Evolutionary conservation across 2,113 vertebrate species (phyloP).

Genomic region (Myotis lucifugus): DNA sequence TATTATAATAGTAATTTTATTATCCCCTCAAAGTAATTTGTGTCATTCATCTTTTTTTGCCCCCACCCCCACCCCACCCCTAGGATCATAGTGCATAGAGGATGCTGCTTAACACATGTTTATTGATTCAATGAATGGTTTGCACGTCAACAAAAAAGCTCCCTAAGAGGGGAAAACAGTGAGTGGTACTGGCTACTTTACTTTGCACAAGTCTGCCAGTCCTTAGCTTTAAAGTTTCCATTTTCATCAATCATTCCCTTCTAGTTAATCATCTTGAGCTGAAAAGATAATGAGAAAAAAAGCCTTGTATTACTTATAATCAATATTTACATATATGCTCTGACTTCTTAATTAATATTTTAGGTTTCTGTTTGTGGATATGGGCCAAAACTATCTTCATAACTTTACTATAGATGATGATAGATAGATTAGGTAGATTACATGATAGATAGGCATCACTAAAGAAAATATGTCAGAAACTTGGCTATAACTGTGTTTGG

Average conservation of each 20-base stretch:
- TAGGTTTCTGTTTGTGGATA: not conserved
- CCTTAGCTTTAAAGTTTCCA: not conserved
- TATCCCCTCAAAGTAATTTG: not conserved
- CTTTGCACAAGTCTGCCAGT: not conserved
- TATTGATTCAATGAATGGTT: not conserved
- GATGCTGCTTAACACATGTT: not conserved
- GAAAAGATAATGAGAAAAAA: slow-evolving; percentile 29
- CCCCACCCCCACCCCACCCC: too few species aligned
- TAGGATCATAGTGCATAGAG: not conserved
- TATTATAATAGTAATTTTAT: not conserved
- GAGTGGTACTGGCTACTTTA: not conserved
- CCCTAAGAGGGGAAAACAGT: not conserved
- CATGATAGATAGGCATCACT: not conserved
- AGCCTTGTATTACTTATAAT: not conserved
- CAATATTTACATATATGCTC: slow-evolving; percentile 37
- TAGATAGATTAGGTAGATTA: not conserved
- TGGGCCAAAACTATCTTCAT: not conserved
- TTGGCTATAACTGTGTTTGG: not conserved
- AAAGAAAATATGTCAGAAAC: not conserved
- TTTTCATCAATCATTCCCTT: slow-evolving; percentile 51
- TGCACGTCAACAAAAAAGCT: slow-evolving; percentile 37
- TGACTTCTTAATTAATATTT: slow-evolving; percentile 48
- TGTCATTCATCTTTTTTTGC: not conserved
- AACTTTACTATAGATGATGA: not conserved
- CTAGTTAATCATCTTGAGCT: slow-evolving; percentile 35